Evolutionary conservation across 2,888 invertebrate genomes (phyloP).

Genomic region (Rhamphomyia laevipes): DNA sequence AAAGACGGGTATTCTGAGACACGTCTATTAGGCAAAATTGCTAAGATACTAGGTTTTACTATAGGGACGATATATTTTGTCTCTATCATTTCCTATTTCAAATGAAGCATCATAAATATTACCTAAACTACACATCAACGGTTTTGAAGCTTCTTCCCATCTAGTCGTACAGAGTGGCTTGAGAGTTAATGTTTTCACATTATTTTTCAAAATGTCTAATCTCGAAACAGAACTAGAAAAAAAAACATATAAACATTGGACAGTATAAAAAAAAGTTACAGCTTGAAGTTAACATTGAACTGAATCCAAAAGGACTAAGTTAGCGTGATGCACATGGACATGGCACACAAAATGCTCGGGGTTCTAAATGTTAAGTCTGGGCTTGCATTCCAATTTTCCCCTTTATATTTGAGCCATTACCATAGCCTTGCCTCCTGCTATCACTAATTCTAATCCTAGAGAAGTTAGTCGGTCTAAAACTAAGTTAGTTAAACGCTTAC

Average conservation of each 20-base stretch:
- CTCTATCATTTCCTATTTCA: constrained; percentile 4
- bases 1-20: too few species aligned
- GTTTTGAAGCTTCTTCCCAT: constrained; percentile 6
- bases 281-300: constrained; percentile 3
- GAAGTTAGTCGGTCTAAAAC: constrained; percentile 3
- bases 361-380: background rate
- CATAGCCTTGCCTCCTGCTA: constrained; percentile 7
- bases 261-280: constrained; percentile 6
- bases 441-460: background rate
- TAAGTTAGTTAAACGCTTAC: constrained; percentile 3
- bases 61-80: too few species aligned
- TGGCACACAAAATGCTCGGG: constrained; percentile 1
- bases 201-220: constrained; percentile 8
- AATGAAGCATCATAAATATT: constrained; percentile 8
- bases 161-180: constrained; percentile 6
- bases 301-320: constrained; percentile 1
- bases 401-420: constrained; percentile 4
- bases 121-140: constrained; percentile 4
- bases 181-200: constrained; percentile 6
- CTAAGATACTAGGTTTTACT: too few species aligned
- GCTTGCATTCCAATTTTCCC: constrained; percentile 7
- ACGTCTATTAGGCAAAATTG: too few species aligned
- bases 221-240: constrained; percentile 8
- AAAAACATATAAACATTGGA: constrained; percentile 3
- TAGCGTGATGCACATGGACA: constrained; percentile 3